Base-by-base conservation (phyloP, 1,140 invertebrate genomes). In the Drosophila ambigua region DNA sequence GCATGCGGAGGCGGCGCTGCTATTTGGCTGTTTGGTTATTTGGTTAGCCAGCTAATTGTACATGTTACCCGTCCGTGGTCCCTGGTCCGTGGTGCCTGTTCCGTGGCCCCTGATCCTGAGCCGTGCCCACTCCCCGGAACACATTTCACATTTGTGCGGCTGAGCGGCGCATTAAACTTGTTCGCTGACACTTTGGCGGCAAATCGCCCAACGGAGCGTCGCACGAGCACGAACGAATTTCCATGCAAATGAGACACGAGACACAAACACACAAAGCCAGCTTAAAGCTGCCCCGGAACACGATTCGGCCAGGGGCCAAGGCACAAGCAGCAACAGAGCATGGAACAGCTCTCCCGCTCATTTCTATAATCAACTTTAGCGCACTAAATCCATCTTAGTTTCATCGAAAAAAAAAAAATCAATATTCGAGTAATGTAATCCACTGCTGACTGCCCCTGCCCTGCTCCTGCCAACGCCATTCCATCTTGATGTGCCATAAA, bases 91-190 rank as follows among this genome's bases (percentile, higher is more conserved):
- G 9, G 15, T 20, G 1, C 20, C 20, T 20, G 20, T 0, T 20
- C 13, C 8, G 11, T n/a, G 9, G 15, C 9, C 9, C 23, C 15
- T 24, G 46, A n/a, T 49, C 44, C 54, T 39, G 35, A 39, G 1
- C 9, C 35, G 11, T 39, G 35, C 2, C 11, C 35, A 39, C 35
- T 5, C 52, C 44, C 51, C 52, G 45, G 16, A 69, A 55, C 52
- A 50, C 64, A 69, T 48, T 69, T 51, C 46, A 72, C 58, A 77
- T 68, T 77, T 77, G 64, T 35, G 26, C 57, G 73, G 59, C 72
- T 60, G 72, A 61, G 51, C 51, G 62, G 45, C 72, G 72, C 72
- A 76, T 76, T 76, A 77, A 77, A 77, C 76, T 77, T 77, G 73
- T 77, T 76, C 68, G 73, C 68, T 77, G 73, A 76, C 73, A 77